These are phyloP conservation scores for Lasioglossum pauxillum DNA, from an alignment of 2,888 invertebrate species.

Conservation along the genomic window DNA sequence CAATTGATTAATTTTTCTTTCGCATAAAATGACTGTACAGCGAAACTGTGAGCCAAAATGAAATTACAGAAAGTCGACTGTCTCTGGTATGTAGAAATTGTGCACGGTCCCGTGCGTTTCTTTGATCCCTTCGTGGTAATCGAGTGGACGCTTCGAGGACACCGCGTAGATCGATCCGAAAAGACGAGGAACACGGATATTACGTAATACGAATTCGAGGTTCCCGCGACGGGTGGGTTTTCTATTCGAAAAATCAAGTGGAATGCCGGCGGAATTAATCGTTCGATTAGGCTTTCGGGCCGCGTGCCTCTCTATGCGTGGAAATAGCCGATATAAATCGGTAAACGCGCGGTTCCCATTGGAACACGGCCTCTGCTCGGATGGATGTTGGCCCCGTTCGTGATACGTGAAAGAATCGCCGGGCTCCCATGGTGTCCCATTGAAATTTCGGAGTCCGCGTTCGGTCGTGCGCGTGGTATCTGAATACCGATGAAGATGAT, in stretches of 20 bases:
- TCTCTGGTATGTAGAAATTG: background rate
- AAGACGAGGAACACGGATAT: background rate
- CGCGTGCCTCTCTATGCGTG: conserved; percentile 52
- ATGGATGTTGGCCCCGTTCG: conserved; percentile 81
- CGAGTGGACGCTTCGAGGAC: background rate
- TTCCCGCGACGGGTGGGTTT: background rate
- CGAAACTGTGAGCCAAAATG: too few relatives aligned
- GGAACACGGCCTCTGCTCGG: conserved; percentile 29
- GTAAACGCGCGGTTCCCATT: conserved; percentile 14
- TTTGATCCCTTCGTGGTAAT: background rate
- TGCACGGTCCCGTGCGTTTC: background rate
- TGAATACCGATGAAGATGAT: conserved; percentile 79
- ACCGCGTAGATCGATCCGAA: background rate
- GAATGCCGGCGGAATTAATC: conserved; percentile 6
- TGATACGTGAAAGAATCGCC: conserved; percentile 81
- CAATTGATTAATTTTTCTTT: too few relatives aligned
- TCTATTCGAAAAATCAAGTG: background rate
- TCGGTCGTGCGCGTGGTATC: conserved; percentile 63
- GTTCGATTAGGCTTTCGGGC: conserved; percentile 43
- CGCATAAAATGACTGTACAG: too few relatives aligned
- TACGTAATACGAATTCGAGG: background rate
- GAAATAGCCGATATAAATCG: conserved; percentile 62
- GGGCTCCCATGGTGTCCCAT: conserved; percentile 68
- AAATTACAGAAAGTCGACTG: background rate
- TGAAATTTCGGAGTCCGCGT: conserved; percentile 78